phyloP scores from a whole-genome alignment of 2,888 invertebrate species.

The Drosophila meridiana region DNA sequence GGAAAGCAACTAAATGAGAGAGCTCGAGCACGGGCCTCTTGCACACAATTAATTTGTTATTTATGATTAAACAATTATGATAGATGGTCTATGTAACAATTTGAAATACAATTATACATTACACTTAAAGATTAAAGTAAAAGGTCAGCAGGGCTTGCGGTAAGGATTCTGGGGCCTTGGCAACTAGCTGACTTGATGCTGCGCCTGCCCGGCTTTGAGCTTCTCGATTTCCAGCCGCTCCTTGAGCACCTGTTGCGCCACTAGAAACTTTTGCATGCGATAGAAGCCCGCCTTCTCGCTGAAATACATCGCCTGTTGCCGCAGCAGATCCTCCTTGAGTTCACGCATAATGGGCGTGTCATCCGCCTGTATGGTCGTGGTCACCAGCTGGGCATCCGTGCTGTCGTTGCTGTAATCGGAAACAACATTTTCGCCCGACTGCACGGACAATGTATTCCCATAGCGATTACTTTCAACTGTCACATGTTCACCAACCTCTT shows the following conservation, averaged over 20 bases:
- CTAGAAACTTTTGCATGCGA: constrained; percentile 80
- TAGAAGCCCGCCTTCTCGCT: constrained; percentile 78
- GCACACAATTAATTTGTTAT: constrained; percentile 39
- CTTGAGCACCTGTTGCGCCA: constrained; percentile 75
- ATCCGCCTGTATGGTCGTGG: constrained; percentile 49
- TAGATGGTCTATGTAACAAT: constrained; percentile 47
- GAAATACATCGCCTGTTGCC: constrained; percentile 77
- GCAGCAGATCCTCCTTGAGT: constrained; percentile 69
- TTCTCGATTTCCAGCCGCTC: constrained; percentile 54
- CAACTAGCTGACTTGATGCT: constrained; percentile 12
- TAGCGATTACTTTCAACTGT: constrained; percentile 23
- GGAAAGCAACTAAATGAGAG: constrained; percentile 38
- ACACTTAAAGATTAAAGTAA: constrained; percentile 24
- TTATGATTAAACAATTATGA: constrained; percentile 38
- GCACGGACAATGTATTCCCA: constrained; percentile 31
- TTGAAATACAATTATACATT: constrained; percentile 44
- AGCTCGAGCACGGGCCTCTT: not conserved
- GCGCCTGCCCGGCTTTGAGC: constrained; percentile 13
- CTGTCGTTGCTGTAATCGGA: constrained; percentile 56
- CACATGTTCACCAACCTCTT: constrained; percentile 28
- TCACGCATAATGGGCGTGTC: constrained; percentile 50
- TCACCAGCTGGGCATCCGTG: constrained; percentile 48
- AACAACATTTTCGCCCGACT: constrained; percentile 34
- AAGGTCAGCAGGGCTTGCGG: not conserved
- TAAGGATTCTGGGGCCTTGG: not conserved